A percentile compares a stretch with the other conserved stretches of the same genome.
Conservation (phyloP, 2,797 vertebrate genomes). For the Gymnopithys bicolor region DNA sequence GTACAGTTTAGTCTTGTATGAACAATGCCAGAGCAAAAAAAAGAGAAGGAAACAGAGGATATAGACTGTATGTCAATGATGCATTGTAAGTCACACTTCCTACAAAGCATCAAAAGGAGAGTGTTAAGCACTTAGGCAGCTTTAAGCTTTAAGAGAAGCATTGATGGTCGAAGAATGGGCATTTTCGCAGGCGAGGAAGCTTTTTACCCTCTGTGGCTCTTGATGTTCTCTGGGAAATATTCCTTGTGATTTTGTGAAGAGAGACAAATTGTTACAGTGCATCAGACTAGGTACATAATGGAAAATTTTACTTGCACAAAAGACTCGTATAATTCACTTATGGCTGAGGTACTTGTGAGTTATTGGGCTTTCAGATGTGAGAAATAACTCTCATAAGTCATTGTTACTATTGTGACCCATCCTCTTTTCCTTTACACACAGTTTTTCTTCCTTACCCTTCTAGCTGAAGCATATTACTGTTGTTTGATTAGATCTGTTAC, state of each 20-base stretch:
- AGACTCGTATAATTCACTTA: slow-evolving; percentile 30
- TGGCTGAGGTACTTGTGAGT: background rate
- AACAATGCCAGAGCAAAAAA: background rate
- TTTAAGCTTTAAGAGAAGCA: background rate
- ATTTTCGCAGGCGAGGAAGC: background rate
- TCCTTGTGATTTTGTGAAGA: background rate
- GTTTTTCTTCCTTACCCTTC: slow-evolving; percentile 1
- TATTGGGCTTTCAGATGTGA: slow-evolving; percentile 41
- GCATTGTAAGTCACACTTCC: background rate
- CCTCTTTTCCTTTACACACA: background rate
- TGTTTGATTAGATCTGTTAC: slow-evolving; percentile 34
- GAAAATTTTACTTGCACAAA: slow-evolving; percentile 34
- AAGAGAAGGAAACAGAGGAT: background rate
- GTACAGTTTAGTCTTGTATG: background rate
- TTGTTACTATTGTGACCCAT: slow-evolving; percentile 27
- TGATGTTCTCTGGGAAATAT: background rate
- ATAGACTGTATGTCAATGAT: fast-evolving
- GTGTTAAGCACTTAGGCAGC: background rate
- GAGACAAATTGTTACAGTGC: slow-evolving; percentile 29
- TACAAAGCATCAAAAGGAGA: background rate
- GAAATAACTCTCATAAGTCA: slow-evolving; percentile 47
- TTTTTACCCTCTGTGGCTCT: background rate
- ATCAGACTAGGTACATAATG: slow-evolving; percentile 2
- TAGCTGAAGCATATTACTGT: background rate
- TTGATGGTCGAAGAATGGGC: background rate